Percentiles rank a stretch among this genome's conserved stretches.
Conservation (phyloP, 2,888 invertebrate genomes). For the Lepas anatifera region DNA sequence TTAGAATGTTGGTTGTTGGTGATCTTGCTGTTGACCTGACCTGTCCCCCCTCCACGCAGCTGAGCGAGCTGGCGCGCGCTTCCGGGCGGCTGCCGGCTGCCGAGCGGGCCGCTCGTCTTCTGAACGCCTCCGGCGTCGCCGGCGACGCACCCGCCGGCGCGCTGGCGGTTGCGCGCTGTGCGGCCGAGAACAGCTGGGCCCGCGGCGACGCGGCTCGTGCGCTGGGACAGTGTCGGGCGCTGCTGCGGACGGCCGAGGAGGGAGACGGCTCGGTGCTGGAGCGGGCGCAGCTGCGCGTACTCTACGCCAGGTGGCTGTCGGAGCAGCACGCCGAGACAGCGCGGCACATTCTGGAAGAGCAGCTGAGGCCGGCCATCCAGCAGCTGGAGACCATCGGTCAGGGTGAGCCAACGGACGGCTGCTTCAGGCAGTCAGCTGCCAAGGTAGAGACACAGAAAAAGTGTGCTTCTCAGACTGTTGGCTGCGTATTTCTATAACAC, state of each 20-base stretch:
- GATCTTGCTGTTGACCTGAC: too few species aligned
- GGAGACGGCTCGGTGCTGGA: neutral
- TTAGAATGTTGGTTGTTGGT: too few species aligned
- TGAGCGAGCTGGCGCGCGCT: neutral
- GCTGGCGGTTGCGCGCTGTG: neutral
- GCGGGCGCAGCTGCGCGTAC: neutral
- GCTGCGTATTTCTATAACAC: too few species aligned
- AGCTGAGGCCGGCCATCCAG: neutral
- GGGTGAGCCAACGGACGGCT: too few species aligned
- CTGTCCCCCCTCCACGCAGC: neutral
- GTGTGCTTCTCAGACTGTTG: too few species aligned
- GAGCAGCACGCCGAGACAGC: neutral
- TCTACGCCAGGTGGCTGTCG: constrained; percentile 11
- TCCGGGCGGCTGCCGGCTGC: neutral
- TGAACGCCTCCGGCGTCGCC: too few species aligned
- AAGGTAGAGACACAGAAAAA: too few species aligned
- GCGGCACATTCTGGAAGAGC: neutral
- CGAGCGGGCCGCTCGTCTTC: neutral
- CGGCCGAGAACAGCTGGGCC: neutral
- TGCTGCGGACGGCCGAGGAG: neutral
- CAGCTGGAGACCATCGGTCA: neutral
- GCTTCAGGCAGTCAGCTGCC: too few species aligned
- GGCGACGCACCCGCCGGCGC: neutral
- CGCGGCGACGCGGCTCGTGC: neutral
- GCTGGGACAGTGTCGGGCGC: neutral